A percentile compares a stretch with the other conserved stretches of the same genome.
Evolutionary conservation across 1,140 invertebrate genomes (phyloP).

Genomic region (Idris sp.): DNA sequence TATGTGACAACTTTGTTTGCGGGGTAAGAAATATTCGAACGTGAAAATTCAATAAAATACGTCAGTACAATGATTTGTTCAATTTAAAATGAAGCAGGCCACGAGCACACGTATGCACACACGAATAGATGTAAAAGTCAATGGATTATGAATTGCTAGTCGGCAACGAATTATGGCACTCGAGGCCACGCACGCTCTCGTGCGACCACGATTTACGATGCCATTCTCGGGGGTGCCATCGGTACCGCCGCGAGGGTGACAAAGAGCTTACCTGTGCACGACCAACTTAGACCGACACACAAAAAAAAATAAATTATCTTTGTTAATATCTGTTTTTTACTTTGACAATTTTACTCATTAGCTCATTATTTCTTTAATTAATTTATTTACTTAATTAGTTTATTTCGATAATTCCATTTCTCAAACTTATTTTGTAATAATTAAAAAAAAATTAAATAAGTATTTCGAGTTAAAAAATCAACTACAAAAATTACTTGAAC

Average conservation of each 20-base stretch:
- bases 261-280: slow-evolving; percentile 50
- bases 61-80: slow-evolving; percentile 39
- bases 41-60: slow-evolving; percentile 44
- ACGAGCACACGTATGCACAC: slow-evolving; percentile 32
- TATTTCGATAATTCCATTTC: too few species aligned
- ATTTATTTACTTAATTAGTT: too few species aligned
- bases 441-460: too few species aligned
- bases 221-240: slow-evolving; percentile 56
- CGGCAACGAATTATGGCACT: slow-evolving; percentile 54
- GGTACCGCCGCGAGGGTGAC: slow-evolving; percentile 33
- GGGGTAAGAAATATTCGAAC: slow-evolving; percentile 10
- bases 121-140: slow-evolving; percentile 53
- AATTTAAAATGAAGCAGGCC: slow-evolving; percentile 45
- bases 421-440: too few species aligned
- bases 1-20: slow-evolving; percentile 30
- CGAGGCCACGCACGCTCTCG: slow-evolving; percentile 55
- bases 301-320: slow-evolving; percentile 27
- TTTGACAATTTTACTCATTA: slow-evolving; percentile 3
- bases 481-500: too few species aligned
- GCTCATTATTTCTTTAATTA: too few species aligned
- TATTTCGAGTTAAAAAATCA: too few species aligned
- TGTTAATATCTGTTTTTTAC: slow-evolving; percentile 8
- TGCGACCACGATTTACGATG: slow-evolving; percentile 55
- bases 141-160: slow-evolving; percentile 60
- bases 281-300: slow-evolving; percentile 21